A percentile compares a stretch with the other conserved stretches of the same genome.
Evolutionary conservation across 2,113 vertebrate genomes (phyloP).

Genomic region (Sorex araneus): DNA sequence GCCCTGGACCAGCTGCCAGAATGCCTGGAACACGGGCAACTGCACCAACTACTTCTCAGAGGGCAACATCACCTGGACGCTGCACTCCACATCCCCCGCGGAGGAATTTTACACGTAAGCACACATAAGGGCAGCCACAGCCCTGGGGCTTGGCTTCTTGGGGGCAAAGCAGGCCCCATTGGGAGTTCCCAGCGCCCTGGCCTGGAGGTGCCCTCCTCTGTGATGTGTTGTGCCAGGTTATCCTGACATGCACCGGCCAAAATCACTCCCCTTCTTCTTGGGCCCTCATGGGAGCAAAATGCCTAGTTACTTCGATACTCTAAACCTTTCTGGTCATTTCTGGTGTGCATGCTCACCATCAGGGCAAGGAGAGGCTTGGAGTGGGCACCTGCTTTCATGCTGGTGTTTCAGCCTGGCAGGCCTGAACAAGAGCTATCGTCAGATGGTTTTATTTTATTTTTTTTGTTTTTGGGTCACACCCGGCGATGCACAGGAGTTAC

Average conservation of each 20-base stretch:
- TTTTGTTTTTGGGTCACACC: neutral
- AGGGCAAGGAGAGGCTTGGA: neutral
- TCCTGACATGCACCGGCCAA: neutral
- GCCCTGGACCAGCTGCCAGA: constrained; percentile 96
- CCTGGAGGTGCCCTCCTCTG: neutral
- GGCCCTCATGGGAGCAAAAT: constrained; percentile 10
- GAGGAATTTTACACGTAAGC: constrained; percentile 99
- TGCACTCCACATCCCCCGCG: constrained; percentile 94
- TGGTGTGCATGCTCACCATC: neutral
- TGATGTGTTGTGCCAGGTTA: neutral
- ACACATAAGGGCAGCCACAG: constrained; percentile 89
- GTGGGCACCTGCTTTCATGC: neutral
- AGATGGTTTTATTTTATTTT: too few relatives aligned
- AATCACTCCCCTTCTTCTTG: neutral
- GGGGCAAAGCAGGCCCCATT: neutral
- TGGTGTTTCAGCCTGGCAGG: neutral
- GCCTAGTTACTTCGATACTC: neutral
- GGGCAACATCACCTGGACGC: constrained; percentile 93
- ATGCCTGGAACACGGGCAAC: constrained; percentile 96
- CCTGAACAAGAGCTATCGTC: too few relatives aligned
- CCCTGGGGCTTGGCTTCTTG: neutral
- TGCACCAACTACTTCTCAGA: constrained; percentile 96
- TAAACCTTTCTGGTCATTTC: neutral
- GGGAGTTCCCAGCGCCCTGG: neutral
- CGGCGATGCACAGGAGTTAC: too few relatives aligned